Conservation (phyloP, 2,888 invertebrate species). For the Odontothrips loti region DNA sequence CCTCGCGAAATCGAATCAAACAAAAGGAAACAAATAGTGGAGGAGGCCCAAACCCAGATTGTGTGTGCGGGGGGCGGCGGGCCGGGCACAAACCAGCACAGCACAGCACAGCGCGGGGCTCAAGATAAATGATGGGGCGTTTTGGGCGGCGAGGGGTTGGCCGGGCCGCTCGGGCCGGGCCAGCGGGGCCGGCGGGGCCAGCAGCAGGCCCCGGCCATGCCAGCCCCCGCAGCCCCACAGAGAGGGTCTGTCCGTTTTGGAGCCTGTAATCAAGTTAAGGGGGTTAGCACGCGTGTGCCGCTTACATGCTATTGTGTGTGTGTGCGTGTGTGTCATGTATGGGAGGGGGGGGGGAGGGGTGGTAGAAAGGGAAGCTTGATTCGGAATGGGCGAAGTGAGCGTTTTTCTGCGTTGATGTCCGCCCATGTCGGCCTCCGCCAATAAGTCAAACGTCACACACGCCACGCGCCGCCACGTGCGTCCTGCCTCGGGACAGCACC, state of each 20-base stretch:
- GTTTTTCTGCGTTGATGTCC: too few species aligned
- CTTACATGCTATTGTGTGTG: not conserved
- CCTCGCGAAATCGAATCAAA: too few species aligned
- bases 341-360: not conserved
- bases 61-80: not conserved
- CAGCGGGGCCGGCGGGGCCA: not conserved
- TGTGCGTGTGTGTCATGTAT: not conserved
- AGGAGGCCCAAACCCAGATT: too few species aligned
- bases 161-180: too few species aligned
- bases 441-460: too few species aligned
- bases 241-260: not conserved
- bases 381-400: too few species aligned
- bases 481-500: too few species aligned
- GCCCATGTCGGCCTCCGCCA: too few species aligned
- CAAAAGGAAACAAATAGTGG: too few species aligned
- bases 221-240: not conserved
- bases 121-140: constrained; percentile 22
- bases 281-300: not conserved
- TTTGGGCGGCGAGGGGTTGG: not conserved
- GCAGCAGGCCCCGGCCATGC: not conserved
- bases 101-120: not conserved
- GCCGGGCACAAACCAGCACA: not conserved
- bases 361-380: not conserved
- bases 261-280: constrained; percentile 9
- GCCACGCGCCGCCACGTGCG: too few species aligned